Conservation (phyloP, 2,113 vertebrate genomes). For the Rhegmatorhina hoffmannsi region DNA sequence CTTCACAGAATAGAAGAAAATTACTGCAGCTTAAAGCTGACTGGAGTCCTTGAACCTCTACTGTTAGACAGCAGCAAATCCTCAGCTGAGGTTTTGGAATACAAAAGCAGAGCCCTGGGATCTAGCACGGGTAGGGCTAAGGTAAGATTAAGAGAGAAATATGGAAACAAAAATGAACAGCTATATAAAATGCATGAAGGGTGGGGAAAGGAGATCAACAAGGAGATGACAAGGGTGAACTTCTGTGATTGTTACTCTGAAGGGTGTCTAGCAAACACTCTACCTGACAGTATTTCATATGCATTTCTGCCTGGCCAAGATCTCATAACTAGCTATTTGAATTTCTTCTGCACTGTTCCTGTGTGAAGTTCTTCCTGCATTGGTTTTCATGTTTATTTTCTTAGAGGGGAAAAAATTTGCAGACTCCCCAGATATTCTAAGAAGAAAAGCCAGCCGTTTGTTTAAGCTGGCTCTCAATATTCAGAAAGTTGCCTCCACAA, state of each 20-base stretch:
- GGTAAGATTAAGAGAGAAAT: not conserved
- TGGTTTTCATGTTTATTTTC: constrained; percentile 43
- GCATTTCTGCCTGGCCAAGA: not conserved
- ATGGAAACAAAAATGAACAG: not conserved
- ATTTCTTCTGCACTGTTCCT: not conserved
- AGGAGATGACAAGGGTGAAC: not conserved
- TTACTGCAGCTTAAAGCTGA: not conserved
- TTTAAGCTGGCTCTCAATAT: constrained; percentile 24
- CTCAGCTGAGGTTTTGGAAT: not conserved
- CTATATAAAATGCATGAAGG: not conserved
- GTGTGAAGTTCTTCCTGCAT: not conserved
- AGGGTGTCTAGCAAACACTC: not conserved
- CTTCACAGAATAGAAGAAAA: not conserved
- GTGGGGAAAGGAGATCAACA: not conserved
- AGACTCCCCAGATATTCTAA: not conserved
- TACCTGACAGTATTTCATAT: not conserved
- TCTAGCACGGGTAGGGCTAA: not conserved
- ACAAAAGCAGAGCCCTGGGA: not conserved
- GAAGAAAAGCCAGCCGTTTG: constrained; percentile 5
- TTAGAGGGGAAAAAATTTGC: not conserved
- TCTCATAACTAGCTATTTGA: not conserved
- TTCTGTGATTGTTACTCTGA: not conserved
- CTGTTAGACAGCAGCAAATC: not conserved
- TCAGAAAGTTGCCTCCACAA: constrained; percentile 33
- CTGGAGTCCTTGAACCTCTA: not conserved